Evolutionary conservation across 2,797 vertebrate species (phyloP).

Genomic region (Catamblyrhynchus diadema): DNA sequence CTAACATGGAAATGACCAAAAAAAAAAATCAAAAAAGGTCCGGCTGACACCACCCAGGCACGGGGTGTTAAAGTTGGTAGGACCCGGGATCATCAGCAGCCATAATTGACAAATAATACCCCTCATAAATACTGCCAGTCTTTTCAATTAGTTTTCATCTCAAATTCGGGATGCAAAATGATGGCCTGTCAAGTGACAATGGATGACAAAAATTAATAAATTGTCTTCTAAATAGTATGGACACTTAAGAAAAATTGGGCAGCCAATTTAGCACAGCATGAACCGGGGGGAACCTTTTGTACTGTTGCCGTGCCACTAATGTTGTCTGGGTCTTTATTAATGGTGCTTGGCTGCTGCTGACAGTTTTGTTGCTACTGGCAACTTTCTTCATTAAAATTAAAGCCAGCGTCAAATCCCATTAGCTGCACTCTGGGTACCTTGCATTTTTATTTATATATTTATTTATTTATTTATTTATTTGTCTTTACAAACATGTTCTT

Average conservation of each 20-base stretch:
- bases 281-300: constrained; percentile 79
- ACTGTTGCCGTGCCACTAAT: constrained; percentile 77
- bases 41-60: background rate
- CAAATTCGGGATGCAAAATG: constrained; percentile 83
- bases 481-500: constrained; percentile 35
- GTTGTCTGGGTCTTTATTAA: constrained; percentile 83
- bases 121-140: constrained; percentile 87
- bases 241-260: constrained; percentile 85
- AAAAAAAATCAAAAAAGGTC: background rate
- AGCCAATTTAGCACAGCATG: constrained; percentile 84
- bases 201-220: constrained; percentile 89
- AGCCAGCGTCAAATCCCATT: constrained; percentile 88
- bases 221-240: constrained; percentile 84
- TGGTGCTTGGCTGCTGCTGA: constrained; percentile 84
- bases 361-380: constrained; percentile 89
- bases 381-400: constrained; percentile 90
- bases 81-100: constrained; percentile 64
- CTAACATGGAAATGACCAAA: constrained; percentile 43
- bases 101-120: constrained; percentile 91
- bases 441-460: constrained; percentile 35
- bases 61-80: constrained; percentile 70
- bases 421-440: constrained; percentile 80
- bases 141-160: constrained; percentile 93
- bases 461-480: background rate
- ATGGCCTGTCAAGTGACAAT: constrained; percentile 89